Percentiles rank a stretch among this genome's conserved stretches.
Conservation (phyloP, 2,113 vertebrate species). For the Casuarius casuarius region DNA sequence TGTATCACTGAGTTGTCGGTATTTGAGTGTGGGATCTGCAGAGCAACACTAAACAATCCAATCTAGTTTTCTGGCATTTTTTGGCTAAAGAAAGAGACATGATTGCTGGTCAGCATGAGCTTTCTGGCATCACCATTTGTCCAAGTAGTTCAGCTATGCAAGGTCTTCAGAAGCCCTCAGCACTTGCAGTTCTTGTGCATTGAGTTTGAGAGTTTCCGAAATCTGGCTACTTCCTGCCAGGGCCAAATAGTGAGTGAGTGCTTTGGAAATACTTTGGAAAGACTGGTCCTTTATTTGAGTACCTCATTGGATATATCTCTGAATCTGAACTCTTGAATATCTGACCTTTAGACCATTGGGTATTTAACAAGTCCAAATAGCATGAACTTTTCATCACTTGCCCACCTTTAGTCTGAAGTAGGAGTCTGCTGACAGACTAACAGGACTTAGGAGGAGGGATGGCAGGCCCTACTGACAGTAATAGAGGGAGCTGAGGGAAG, state of each 20-base stretch:
- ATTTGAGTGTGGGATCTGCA: background rate
- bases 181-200: fast-evolving
- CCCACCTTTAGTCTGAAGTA: background rate
- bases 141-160: background rate
- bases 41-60: background rate
- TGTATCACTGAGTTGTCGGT: background rate
- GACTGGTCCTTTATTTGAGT: background rate
- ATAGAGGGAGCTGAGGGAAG: background rate
- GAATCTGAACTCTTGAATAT: background rate
- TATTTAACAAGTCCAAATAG: background rate
- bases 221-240: background rate
- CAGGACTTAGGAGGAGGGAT: background rate
- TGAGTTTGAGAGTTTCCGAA: background rate
- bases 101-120: background rate
- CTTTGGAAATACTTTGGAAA: background rate
- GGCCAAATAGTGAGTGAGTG: background rate
- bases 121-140: background rate
- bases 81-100: background rate
- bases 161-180: background rate
- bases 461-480: background rate
- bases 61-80: background rate
- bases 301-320: background rate
- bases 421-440: background rate
- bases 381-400: background rate
- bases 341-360: background rate